phyloP scores from a whole-genome alignment of 1,140 invertebrate species.

The Bradynema listronoti region DNA sequence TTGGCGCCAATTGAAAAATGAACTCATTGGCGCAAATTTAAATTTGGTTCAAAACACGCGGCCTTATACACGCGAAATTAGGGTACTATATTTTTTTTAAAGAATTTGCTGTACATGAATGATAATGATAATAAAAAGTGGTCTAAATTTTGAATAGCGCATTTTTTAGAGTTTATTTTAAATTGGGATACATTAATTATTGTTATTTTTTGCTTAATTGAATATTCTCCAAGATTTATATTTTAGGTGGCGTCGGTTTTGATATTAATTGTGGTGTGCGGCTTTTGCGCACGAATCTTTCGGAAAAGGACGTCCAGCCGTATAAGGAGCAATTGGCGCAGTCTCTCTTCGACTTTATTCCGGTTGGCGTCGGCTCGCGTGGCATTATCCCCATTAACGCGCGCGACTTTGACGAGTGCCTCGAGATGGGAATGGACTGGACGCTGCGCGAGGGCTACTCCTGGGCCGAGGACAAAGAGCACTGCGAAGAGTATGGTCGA shows the following conservation, averaged over 20 bases:
- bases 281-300: constrained; percentile 86
- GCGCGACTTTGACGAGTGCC: constrained; percentile 84
- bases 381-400: constrained; percentile 99
- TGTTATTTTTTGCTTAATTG: neutral
- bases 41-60: too few relatives aligned
- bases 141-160: too few relatives aligned
- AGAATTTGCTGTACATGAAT: too few relatives aligned
- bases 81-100: too few relatives aligned
- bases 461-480: constrained; percentile 99
- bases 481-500: constrained; percentile 96
- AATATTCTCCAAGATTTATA: neutral
- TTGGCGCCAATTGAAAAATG: too few relatives aligned
- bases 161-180: too few relatives aligned
- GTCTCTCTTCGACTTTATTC: constrained; percentile 97
- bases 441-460: constrained; percentile 95
- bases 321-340: constrained; percentile 95
- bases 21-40: too few relatives aligned
- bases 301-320: constrained; percentile 85
- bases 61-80: too few relatives aligned
- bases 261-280: constrained; percentile 98
- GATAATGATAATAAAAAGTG: too few relatives aligned
- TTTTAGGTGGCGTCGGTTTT: constrained; percentile 81
- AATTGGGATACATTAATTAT: neutral
- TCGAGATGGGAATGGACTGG: constrained; percentile 99
- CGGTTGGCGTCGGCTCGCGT: constrained; percentile 93